phyloP scores from a whole-genome alignment of 2,797 vertebrate genomes.

The Diplodus sargus region DNA sequence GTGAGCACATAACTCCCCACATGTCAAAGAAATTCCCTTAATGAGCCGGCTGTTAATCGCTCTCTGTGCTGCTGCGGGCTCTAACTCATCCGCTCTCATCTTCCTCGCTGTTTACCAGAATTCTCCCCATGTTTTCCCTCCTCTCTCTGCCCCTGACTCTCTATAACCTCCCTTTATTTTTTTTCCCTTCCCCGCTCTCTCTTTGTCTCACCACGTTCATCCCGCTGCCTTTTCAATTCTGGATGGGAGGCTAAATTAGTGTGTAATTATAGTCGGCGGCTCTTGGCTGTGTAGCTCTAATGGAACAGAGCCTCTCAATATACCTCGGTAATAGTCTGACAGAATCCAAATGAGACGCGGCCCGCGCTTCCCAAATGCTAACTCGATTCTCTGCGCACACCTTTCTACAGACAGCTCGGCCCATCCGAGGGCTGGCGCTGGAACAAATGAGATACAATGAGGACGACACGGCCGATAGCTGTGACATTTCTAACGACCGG shows the following conservation, averaged over 20 bases:
- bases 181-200: not conserved
- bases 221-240: slow-evolving; percentile 45
- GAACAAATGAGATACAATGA: slow-evolving; percentile 45
- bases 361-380: slow-evolving; percentile 47
- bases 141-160: slow-evolving; percentile 24
- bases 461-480: slow-evolving; percentile 44
- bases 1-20: slow-evolving; percentile 8
- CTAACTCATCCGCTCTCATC: slow-evolving; percentile 31
- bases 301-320: slow-evolving; percentile 67
- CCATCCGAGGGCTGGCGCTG: slow-evolving; percentile 25
- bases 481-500: slow-evolving; percentile 56
- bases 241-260: slow-evolving; percentile 69
- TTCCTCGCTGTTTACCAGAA: slow-evolving; percentile 30
- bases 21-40: slow-evolving; percentile 1
- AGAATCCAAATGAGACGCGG: slow-evolving; percentile 66
- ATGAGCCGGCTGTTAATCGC: slow-evolving; percentile 36
- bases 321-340: slow-evolving; percentile 62
- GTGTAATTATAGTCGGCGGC: slow-evolving; percentile 74
- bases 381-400: slow-evolving; percentile 45
- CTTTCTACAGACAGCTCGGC: slow-evolving; percentile 10
- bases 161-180: slow-evolving; percentile 39
- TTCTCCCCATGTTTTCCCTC: slow-evolving; percentile 13
- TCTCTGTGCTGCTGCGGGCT: slow-evolving; percentile 27
- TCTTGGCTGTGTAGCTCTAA: slow-evolving; percentile 69
- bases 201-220: slow-evolving; percentile 50